Conservation (phyloP, 1,140 invertebrate genomes). For the Lepidurus apus region DNA sequence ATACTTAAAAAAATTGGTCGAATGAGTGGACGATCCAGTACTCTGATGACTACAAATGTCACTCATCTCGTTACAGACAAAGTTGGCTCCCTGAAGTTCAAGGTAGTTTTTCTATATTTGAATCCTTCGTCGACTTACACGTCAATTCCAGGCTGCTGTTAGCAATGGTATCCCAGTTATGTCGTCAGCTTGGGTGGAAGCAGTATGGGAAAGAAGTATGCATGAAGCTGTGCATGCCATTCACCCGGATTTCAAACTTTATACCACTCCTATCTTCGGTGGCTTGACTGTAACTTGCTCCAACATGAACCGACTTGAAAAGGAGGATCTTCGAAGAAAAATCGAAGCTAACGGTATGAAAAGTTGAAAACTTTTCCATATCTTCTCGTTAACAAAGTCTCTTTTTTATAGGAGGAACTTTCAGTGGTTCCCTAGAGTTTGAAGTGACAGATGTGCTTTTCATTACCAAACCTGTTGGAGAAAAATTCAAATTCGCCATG, state of each 20-base stretch:
- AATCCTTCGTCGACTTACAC: slow-evolving; percentile 23
- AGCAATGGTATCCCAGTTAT: slow-evolving; percentile 66
- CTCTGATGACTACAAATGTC: slow-evolving; percentile 60
- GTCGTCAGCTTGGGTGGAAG: slow-evolving; percentile 68
- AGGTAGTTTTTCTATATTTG: slow-evolving; percentile 49
- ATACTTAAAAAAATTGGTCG: slow-evolving; percentile 64
- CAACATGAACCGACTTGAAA: slow-evolving; percentile 59
- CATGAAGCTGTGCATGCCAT: slow-evolving; percentile 56
- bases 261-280: slow-evolving; percentile 70
- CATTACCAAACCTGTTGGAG: slow-evolving; percentile 55
- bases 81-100: slow-evolving; percentile 65
- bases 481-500: slow-evolving; percentile 73
- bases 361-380: background rate
- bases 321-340: slow-evolving; percentile 61
- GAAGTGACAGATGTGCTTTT: slow-evolving; percentile 52
- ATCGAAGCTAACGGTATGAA: slow-evolving; percentile 61
- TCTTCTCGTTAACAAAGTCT: background rate
- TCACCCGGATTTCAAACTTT: slow-evolving; percentile 58
- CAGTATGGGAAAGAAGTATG: slow-evolving; percentile 67
- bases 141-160: slow-evolving; percentile 57
- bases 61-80: slow-evolving; percentile 77
- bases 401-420: slow-evolving; percentile 46
- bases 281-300: slow-evolving; percentile 73
- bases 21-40: slow-evolving; percentile 75
- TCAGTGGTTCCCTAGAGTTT: slow-evolving; percentile 49